Percentiles rank a stretch among this genome's conserved stretches.
Conservation (phyloP, 2,888 invertebrate genomes). For the Mythimna pallens region DNA sequence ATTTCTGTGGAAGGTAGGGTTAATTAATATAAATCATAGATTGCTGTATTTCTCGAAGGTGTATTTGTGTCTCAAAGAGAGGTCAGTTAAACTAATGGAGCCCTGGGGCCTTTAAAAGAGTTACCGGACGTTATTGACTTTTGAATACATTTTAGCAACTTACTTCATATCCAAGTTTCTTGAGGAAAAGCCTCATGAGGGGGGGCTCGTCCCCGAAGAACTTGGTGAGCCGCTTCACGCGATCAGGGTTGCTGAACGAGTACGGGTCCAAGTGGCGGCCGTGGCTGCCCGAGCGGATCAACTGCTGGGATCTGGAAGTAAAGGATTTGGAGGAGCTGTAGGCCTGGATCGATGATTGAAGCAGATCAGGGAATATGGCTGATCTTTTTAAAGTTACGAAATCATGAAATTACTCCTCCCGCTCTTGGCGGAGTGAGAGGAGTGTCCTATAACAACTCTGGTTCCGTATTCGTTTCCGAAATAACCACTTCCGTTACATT, state of each 20-base stretch:
- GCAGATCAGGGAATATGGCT: too few relatives aligned
- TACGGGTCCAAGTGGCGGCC: conserved; percentile 90
- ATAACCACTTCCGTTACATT: too few relatives aligned
- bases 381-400: too few relatives aligned
- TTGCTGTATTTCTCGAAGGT: too few relatives aligned
- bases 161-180: conserved; percentile 98
- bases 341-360: too few relatives aligned
- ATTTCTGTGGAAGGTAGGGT: conserved; percentile 92
- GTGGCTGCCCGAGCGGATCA: conserved; percentile 88
- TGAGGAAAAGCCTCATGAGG: conserved; percentile 96
- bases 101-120: too few relatives aligned
- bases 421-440: too few relatives aligned
- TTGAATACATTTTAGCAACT: background rate
- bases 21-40: background rate
- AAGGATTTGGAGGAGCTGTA: background rate
- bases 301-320: conserved; percentile 91
- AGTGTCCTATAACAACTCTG: too few relatives aligned
- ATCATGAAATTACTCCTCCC: too few relatives aligned
- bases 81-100: too few relatives aligned
- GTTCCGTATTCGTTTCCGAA: too few relatives aligned
- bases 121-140: background rate
- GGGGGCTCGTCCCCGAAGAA: conserved; percentile 98
- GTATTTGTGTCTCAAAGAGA: too few relatives aligned
- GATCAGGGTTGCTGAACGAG: conserved; percentile 95
- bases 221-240: conserved; percentile 97